Conservation (phyloP, 2,797 vertebrate species). For the Sciurus vulgaris region DNA sequence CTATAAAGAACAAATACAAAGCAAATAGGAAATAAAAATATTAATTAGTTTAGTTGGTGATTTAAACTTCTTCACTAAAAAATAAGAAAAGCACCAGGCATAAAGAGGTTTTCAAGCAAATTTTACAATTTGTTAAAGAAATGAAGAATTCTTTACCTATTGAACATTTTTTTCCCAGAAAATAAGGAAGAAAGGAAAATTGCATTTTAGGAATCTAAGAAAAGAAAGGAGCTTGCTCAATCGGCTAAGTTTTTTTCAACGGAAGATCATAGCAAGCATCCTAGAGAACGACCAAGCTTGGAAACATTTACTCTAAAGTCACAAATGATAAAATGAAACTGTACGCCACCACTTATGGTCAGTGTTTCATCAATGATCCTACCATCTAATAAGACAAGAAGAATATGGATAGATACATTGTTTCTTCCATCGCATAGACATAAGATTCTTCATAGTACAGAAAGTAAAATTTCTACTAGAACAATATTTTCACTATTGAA, state of each 20-base stretch:
- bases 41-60: not conserved
- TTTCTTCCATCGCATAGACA: not conserved
- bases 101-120: not conserved
- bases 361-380: not conserved
- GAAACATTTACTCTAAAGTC: not conserved
- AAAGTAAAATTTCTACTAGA: not conserved
- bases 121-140: not conserved
- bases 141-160: not conserved
- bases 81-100: not conserved
- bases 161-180: not conserved
- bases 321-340: not conserved
- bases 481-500: not conserved
- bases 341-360: not conserved
- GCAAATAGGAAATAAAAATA: not conserved
- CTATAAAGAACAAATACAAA: not conserved
- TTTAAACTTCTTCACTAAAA: not conserved
- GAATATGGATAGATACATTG: not conserved
- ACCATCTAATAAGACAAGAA: not conserved
- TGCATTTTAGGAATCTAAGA: not conserved
- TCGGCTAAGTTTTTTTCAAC: not conserved
- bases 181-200: not conserved
- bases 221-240: not conserved
- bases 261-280: not conserved
- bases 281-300: not conserved
- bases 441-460: not conserved